Percentiles rank a stretch among this genome's conserved stretches.
phyloP scores from a whole-genome alignment of 2,113 vertebrate genomes.

The Hyperoodon ampullatus region DNA sequence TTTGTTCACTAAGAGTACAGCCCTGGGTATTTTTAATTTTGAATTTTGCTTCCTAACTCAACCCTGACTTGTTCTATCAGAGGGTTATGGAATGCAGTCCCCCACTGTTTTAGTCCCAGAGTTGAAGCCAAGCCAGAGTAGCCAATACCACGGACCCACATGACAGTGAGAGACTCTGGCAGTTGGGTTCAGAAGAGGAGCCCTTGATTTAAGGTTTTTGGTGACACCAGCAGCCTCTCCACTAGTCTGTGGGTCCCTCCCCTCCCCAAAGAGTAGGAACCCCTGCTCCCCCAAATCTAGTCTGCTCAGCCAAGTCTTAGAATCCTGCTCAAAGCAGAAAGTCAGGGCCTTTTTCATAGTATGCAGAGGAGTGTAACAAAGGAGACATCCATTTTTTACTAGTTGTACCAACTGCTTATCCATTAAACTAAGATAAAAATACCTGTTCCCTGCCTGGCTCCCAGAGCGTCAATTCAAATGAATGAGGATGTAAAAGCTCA shows the following conservation, averaged over 20 bases:
- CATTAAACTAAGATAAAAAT: constrained; percentile 81
- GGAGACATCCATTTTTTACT: constrained; percentile 64
- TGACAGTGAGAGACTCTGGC: not conserved
- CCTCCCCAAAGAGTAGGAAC: not conserved
- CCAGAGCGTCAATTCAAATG: constrained; percentile 78
- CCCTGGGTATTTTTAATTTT: not conserved
- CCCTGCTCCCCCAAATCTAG: not conserved
- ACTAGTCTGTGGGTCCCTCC: not conserved
- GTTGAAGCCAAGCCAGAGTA: not conserved
- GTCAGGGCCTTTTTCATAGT: not conserved
- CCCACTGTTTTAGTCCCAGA: not conserved
- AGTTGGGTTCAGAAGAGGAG: not conserved
- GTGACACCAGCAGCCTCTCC: not conserved
- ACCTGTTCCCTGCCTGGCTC: constrained; percentile 74
- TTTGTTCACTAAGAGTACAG: not conserved
- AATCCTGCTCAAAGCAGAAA: not conserved
- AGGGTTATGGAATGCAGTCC: not conserved
- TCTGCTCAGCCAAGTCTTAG: not conserved
- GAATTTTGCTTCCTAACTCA: not conserved
- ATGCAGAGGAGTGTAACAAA: not conserved
- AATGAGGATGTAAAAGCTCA: constrained; percentile 81
- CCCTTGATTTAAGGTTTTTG: not conserved
- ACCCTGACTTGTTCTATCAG: not conserved
- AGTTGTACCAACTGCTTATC: constrained; percentile 72
- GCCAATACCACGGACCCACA: not conserved